Base-by-base conservation (phyloP, 2,888 invertebrate species). In the Eristalis pertinax region DNA sequence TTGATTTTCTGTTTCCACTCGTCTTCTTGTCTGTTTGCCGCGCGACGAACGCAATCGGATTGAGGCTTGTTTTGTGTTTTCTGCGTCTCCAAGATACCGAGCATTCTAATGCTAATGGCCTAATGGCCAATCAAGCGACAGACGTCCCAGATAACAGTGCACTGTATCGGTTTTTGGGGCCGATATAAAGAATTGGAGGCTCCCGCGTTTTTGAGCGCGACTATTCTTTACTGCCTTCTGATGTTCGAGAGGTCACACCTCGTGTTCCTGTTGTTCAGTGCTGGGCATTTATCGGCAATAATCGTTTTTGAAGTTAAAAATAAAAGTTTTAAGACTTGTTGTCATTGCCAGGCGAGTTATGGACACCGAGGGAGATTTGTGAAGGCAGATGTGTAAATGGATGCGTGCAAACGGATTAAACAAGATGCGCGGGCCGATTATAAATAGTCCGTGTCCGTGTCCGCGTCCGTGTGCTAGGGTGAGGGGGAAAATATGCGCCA, bases 71-170 rank as follows among this genome's bases (percentile, higher is more conserved):
- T 63, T 67, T 26, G n/a, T 60, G 26, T 74, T 80, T 60, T 73
- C 3, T 58, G 76, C 22, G 68, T 29, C 67, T 83, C 78, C 86
- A 86, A 82, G 74, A 65, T 63, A 38, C 67, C 68, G 56, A 74
- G 26, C 26, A 74, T 80, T 74, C 63, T 68, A 74, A 75, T 75
- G 82, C 86, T 82, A 86, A 86, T 82, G 82, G 78, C 85, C 78
- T 72, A 86, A 86, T 82, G 82, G 86, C 86, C 78, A 82, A 77
- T 78, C 77, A 82, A 56, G 65, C 65, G 74, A 67, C 63, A 69
- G 29, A n/a, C 78, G 86, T 69, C 86, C 82, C 82, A 86, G 82
- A 78, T 86, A 78, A 29, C 75, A 65, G 74, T 73, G 74, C 68
- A 73, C 58, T 65, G 73, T 76, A 22, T 72, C 67, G 69, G 78